Evolutionary conservation across 64 coral and sea anemone genomes (phyloP).

Genomic region (Acropora tenuis): DNA sequence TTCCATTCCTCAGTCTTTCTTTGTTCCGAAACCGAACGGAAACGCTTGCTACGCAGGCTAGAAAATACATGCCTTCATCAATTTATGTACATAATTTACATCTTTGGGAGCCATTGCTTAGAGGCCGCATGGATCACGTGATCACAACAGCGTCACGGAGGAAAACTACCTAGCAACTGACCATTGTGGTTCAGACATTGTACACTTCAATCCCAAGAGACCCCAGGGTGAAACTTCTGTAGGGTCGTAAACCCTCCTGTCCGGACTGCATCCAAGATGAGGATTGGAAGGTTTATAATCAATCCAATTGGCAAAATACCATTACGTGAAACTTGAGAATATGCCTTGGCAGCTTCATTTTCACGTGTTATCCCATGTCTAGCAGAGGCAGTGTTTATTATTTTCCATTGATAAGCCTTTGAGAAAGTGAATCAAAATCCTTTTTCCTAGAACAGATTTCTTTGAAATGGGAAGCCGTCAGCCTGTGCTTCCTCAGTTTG

Average conservation of each 20-base stretch:
- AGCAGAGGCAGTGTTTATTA: conserved; percentile 16
- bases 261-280: conserved; percentile 41
- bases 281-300: conserved; percentile 34
- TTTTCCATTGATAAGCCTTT: neutral
- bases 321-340: conserved; percentile 14
- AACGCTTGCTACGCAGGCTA: too few relatives aligned
- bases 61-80: too few relatives aligned
- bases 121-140: too few relatives aligned
- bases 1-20: too few relatives aligned
- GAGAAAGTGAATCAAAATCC: conserved; percentile 41
- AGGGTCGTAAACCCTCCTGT: conserved; percentile 19
- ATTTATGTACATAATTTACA: too few relatives aligned
- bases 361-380: conserved; percentile 30
- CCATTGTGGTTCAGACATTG: too few relatives aligned
- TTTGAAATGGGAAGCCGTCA: conserved; percentile 47
- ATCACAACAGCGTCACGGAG: too few relatives aligned
- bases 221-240: neutral
- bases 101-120: too few relatives aligned
- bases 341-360: conserved; percentile 20
- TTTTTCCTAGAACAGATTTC: conserved; percentile 43
- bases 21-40: too few relatives aligned
- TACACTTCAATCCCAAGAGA: too few relatives aligned
- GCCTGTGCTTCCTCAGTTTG: neutral
- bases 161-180: too few relatives aligned
- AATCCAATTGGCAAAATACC: conserved; percentile 7